Evolutionary conservation across 2,797 vertebrate genomes (phyloP).

Genomic region (Falco naumanni): DNA sequence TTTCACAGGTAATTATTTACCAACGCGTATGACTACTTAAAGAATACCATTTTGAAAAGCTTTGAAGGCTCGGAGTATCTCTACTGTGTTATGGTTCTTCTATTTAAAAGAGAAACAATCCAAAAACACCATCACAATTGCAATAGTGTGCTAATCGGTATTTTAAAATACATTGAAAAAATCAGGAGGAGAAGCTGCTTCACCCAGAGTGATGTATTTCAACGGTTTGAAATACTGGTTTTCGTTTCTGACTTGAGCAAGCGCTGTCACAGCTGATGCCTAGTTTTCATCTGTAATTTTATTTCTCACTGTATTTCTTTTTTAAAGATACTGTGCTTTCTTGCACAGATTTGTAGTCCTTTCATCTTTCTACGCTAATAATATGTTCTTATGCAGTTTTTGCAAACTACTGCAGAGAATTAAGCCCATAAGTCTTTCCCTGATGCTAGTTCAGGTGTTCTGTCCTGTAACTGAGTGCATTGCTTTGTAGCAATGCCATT

Average conservation of each 20-base stretch:
- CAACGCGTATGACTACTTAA: neutral
- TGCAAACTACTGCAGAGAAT: neutral
- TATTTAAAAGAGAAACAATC: neutral
- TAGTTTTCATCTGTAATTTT: neutral
- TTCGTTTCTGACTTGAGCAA: neutral
- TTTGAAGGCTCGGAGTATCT: neutral
- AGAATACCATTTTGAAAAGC: neutral
- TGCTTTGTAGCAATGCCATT: neutral
- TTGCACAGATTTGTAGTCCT: neutral
- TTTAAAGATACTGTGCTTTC: neutral
- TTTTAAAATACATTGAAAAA: neutral
- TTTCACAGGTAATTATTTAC: neutral
- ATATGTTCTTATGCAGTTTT: neutral
- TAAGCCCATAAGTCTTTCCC: neutral
- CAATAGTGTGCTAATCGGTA: neutral
- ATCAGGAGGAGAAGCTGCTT: neutral
- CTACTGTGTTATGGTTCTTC: neutral
- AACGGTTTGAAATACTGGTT: neutral
- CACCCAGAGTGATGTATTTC: neutral
- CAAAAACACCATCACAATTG: neutral
- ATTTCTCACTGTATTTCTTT: neutral
- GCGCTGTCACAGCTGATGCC: neutral
- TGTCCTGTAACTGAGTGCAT: neutral
- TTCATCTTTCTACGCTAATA: neutral
- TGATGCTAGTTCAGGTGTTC: neutral